Base-by-base conservation (phyloP, 1,140 invertebrate species). In the Papilio xuthus region DNA sequence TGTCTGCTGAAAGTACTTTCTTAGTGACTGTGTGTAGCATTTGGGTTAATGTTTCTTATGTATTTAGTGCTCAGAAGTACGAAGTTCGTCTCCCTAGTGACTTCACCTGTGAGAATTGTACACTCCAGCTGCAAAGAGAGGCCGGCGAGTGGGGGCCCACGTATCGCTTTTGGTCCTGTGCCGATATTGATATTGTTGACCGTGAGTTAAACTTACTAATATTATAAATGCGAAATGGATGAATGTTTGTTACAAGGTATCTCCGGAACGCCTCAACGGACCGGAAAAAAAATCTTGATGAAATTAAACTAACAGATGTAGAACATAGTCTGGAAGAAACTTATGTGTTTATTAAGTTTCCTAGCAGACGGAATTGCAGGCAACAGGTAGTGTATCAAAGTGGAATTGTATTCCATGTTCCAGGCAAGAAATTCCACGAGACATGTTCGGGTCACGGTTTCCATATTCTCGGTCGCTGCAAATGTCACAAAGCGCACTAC, bases 161-260 rank as follows among this genome's bases (percentile, higher is more conserved):
- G 82, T 99, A 99, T 90, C 94, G 96, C 81, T 99, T 99, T 94
- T 98, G 98, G 97, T 98, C 98, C 0, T 99, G 99, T 87, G 97
- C 98, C 2, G 98, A 99, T 93, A 96, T 99, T 67, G 98, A 99
- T 86, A 97, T 99, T 82, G 95, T 95, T 75, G 86, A 90, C 76
- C 94, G 96, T 94, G 84, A 93, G 94, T 91, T 69, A n/a, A n/a
- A n/a, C n/a, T n/a, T n/a, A n/a, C n/a, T n/a, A n/a, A n/a, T n/a
- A n/a, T n/a, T n/a, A n/a, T n/a, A n/a, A n/a, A n/a, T n/a, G n/a
- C n/a, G n/a, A n/a, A n/a, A n/a, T n/a, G n/a, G n/a, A n/a, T n/a
- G n/a, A n/a, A n/a, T n/a, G n/a, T n/a, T n/a, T n/a, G n/a, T n/a
- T n/a, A n/a, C n/a, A n/a, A n/a, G n/a, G n/a, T n/a, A n/a, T n/a